These are phyloP conservation scores for Helleia helle DNA, from an alignment of 2,888 invertebrate genomes.

Conservation along the genomic window DNA sequence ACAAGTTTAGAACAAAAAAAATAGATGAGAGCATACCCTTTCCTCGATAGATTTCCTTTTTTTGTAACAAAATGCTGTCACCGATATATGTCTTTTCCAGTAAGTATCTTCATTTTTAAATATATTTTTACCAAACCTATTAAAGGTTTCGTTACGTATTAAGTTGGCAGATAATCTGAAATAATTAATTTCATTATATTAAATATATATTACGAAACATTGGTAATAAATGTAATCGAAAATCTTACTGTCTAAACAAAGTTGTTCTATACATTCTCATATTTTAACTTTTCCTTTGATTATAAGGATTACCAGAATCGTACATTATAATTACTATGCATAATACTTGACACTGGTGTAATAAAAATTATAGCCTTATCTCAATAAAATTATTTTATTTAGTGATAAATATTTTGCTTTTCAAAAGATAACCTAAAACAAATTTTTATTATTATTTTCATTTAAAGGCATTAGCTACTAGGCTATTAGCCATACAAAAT, in stretches of 20 bases:
- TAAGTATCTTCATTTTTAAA: conserved; percentile 13
- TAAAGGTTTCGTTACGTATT: background rate
- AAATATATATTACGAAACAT: background rate
- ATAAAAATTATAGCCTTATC: background rate
- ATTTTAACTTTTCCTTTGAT: background rate
- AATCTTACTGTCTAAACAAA: conserved; percentile 41
- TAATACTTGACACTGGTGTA: background rate
- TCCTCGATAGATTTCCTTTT: conserved; percentile 77
- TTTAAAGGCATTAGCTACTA: no score
- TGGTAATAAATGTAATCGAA: background rate
- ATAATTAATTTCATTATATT: background rate
- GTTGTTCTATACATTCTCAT: conserved; percentile 44
- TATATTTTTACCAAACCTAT: conserved; percentile 17
- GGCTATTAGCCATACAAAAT: no score
- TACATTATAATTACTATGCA: background rate
- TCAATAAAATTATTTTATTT: background rate
- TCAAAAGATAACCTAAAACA: background rate
- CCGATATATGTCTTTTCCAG: conserved; percentile 34
- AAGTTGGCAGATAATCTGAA: background rate
- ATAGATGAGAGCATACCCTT: conserved; percentile 56
- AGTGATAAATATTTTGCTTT: background rate
- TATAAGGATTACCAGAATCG: background rate
- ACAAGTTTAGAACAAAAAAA: conserved; percentile 1
- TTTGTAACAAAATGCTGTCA: conserved; percentile 57
- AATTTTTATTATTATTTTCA: no score